Evolutionary conservation across 30 jellyfish, hydroid and myxozoan genomes (phyloP), one percentile per base, ranked within the genome.

Genomic region (Aurelia sp.): DNA sequence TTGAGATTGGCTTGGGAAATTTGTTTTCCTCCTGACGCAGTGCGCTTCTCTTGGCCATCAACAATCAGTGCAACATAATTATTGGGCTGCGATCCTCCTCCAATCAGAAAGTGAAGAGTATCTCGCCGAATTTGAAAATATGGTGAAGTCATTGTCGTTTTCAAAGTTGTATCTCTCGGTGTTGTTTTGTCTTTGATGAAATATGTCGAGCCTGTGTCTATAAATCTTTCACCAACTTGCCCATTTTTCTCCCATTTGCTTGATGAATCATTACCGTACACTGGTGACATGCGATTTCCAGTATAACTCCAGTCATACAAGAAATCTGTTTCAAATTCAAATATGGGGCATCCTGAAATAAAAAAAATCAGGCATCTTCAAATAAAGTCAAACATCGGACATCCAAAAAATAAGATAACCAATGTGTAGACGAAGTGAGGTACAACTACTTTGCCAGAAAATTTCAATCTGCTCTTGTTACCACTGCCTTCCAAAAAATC

Each of bases 71-170:
- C 66, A 4, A 76, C 87, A 27, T 59, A 76, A 22, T 33, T 62
- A 58, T 60, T 33, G 13, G 87, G 76, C 41, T 48, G 65, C 12
- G 76, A 37, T 20, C 87, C 87, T 15, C 87, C 87, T 6, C 87
- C 87, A 17, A 60, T n/a, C 13, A 51, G 62, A 40, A 76, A 76
- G 33, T 58, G 77, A 4, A 76, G 65, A 2, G 16, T 2, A 60
- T 23, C 37, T 27, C 62, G 31, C 17, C 87, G 22, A 18, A 76
- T 60, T 27, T 76, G 87, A 20, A 76, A 76, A 11, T 19, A 16
- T 16, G 87, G 87, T 16, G 87, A 76, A 0, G n/a, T 76, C 44
- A 76, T 11, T 76, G 87, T 55, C 11, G 79, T 76, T 12, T 57
- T 60, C 69, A 59, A 6, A 7, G 87, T 11, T 23, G 63, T 16